These are phyloP conservation scores for Rafetus swinhoei DNA, from an alignment of 2,113 vertebrate genomes.

Conservation along the genomic window DNA sequence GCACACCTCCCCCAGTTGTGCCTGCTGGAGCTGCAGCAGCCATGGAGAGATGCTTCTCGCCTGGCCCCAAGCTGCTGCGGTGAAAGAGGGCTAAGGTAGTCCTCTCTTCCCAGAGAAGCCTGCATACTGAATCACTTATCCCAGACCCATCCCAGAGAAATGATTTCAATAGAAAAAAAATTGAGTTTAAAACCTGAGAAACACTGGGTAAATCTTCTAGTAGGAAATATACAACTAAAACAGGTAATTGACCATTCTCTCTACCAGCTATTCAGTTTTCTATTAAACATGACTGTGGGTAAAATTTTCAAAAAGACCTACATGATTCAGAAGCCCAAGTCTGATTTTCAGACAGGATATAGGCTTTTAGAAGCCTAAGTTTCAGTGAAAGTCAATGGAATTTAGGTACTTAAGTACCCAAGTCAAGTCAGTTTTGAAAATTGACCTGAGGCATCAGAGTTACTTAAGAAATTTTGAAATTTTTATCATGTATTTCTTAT, in stretches of 20 bases:
- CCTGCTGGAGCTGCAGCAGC: too few species aligned
- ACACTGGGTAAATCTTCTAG: too few species aligned
- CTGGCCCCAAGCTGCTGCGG: too few species aligned
- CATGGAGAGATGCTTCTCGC: too few species aligned
- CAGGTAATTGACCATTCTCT: neutral
- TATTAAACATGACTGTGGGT: neutral
- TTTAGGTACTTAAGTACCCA: neutral
- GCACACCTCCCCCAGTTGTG: too few species aligned
- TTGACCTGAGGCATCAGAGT: neutral
- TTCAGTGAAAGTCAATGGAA: neutral
- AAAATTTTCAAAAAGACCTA: neutral
- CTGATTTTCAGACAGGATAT: neutral
- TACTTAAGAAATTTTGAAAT: neutral
- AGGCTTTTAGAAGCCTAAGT: neutral
- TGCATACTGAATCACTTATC: too few species aligned
- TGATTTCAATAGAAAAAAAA: too few species aligned
- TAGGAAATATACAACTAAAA: neutral
- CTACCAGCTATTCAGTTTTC: fast-evolving
- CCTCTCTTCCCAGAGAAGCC: too few species aligned
- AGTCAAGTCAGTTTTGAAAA: neutral
- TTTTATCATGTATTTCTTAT: neutral
- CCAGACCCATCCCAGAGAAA: too few species aligned
- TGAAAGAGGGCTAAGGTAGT: too few species aligned
- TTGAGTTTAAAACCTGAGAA: too few species aligned
- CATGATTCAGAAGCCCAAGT: neutral